A percentile compares a stretch with the other conserved stretches of the same genome.
phyloP scores from a whole-genome alignment of 2,113 vertebrate species.

The Peucedramus taeniatus region DNA sequence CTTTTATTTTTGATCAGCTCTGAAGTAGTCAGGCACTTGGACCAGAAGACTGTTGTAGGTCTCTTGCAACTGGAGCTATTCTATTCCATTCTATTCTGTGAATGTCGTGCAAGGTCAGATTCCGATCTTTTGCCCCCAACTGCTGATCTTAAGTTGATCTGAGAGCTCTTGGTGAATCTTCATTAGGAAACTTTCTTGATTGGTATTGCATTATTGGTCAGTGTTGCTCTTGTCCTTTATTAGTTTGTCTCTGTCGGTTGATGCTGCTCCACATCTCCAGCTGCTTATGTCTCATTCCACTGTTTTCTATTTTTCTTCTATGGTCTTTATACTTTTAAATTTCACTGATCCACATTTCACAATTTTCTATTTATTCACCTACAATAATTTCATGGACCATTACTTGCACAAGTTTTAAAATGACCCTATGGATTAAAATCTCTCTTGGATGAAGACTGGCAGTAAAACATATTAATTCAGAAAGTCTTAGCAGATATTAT shows the following conservation, averaged over 20 bases:
- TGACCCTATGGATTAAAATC: background rate
- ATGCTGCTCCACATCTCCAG: background rate
- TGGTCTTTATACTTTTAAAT: background rate
- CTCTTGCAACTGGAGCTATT: background rate
- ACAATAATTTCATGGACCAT: background rate
- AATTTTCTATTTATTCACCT: background rate
- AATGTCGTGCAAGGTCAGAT: background rate
- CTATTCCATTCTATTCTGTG: background rate
- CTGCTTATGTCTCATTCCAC: background rate
- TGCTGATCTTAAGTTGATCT: background rate
- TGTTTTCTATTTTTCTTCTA: background rate
- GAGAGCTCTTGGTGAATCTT: background rate
- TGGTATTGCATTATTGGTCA: background rate
- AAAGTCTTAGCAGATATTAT: background rate
- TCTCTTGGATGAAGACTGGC: background rate
- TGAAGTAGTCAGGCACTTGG: background rate
- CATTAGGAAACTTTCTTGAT: background rate
- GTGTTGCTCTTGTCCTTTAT: background rate
- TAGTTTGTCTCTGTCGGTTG: background rate
- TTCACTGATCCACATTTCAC: background rate
- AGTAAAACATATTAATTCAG: background rate
- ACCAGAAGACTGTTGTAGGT: background rate
- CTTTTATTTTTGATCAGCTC: background rate
- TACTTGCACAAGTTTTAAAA: background rate
- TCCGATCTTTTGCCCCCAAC: fast-evolving